Conservation (phyloP, 2,888 invertebrate species). For the Vanessa cardui region DNA sequence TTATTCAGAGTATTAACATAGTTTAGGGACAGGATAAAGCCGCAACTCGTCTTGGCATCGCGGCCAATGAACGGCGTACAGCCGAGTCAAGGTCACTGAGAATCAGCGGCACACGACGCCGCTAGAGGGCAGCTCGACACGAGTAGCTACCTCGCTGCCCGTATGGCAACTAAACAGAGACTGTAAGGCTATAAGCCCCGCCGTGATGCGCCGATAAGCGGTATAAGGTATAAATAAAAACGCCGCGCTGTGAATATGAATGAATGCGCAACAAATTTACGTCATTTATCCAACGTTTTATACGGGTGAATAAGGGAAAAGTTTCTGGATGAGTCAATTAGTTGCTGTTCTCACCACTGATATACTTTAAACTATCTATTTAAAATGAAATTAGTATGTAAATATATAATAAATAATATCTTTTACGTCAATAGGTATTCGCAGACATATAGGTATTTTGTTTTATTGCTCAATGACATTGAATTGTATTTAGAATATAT, state of each 20-base stretch:
- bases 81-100: slow-evolving; percentile 73
- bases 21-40: slow-evolving; percentile 62
- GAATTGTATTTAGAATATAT: no score
- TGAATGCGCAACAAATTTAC: slow-evolving; percentile 60
- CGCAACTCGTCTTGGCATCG: slow-evolving; percentile 65
- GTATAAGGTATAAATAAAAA: slow-evolving; percentile 78
- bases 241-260: slow-evolving; percentile 72
- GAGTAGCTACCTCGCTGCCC: slow-evolving; percentile 70
- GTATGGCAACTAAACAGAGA: slow-evolving; percentile 76
- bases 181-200: slow-evolving; percentile 46
- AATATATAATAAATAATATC: no score
- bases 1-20: slow-evolving; percentile 58
- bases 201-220: slow-evolving; percentile 78
- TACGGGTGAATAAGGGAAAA: slow-evolving; percentile 26
- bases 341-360: not conserved
- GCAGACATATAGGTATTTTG: no score
- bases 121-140: slow-evolving; percentile 70
- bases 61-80: slow-evolving; percentile 77
- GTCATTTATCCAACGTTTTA: slow-evolving; percentile 43
- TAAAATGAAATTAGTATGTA: not conserved
- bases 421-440: no score
- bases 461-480: no score
- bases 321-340: slow-evolving; percentile 5
- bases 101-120: slow-evolving; percentile 52
- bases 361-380: not conserved